A percentile compares a stretch with the other conserved stretches of the same genome.
phyloP scores from a whole-genome alignment of 2,113 vertebrate genomes.

The Labrus mixtus region DNA sequence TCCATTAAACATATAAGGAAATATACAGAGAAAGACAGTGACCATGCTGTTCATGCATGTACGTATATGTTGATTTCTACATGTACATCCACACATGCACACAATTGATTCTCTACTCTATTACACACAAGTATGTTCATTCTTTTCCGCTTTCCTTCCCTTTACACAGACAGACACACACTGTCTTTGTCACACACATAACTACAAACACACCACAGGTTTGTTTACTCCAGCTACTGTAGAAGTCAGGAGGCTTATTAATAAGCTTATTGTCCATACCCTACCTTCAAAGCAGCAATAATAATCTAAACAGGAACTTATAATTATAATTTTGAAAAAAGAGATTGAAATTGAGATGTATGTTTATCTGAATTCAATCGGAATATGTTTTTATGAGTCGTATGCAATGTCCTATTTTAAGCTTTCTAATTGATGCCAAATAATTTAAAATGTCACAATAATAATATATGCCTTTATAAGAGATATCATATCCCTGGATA shows the following conservation, averaged over 20 bases:
- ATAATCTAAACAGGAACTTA: background rate
- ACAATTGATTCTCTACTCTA: conserved; percentile 1
- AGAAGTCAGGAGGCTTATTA: background rate
- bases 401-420: conserved; percentile 9
- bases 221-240: background rate
- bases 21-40: background rate
- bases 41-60: background rate
- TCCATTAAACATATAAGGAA: conserved; percentile 61
- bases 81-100: background rate
- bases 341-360: background rate
- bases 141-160: background rate
- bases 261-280: background rate
- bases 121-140: background rate
- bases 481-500: background rate
- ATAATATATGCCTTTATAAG: conserved; percentile 16
- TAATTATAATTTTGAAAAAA: background rate
- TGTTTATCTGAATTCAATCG: background rate
- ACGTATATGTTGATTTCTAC: conserved; percentile 4
- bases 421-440: conserved; percentile 9
- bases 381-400: background rate
- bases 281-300: background rate
- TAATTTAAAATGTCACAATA: conserved; percentile 16
- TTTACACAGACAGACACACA: background rate
- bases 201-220: conserved; percentile 2
- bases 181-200: background rate